Evolutionary conservation across 2,888 invertebrate species (phyloP).

Genomic region (Oscheius onirici): DNA sequence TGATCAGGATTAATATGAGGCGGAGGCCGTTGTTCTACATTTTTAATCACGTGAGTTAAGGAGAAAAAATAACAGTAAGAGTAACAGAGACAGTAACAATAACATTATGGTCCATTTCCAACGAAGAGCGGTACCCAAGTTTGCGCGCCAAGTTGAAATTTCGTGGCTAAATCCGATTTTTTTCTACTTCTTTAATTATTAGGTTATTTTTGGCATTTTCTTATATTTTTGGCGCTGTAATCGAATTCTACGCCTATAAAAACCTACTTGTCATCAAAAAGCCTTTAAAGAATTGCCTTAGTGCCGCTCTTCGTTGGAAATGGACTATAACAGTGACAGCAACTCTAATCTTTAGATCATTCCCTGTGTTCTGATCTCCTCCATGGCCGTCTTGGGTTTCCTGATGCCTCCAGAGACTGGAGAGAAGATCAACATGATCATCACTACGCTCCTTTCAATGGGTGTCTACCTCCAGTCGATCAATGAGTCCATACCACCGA

Average conservation of each 20-base stretch:
- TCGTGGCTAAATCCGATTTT: no score
- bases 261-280: no score
- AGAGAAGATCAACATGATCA: conserved; percentile 75
- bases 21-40: conserved; percentile 76
- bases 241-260: no score
- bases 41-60: conserved; percentile 71
- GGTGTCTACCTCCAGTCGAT: conserved; percentile 76
- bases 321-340: neutral
- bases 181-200: no score
- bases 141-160: no score
- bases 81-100: neutral
- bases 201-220: no score
- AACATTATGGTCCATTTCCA: no score
- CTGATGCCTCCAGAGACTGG: conserved; percentile 77
- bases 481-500: conserved; percentile 77
- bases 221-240: no score
- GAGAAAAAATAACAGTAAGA: neutral
- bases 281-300: no score
- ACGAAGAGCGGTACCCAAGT: no score
- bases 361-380: conserved; percentile 76
- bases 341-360: conserved; percentile 72
- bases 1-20: conserved; percentile 74
- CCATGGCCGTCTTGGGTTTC: conserved; percentile 76
- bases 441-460: conserved; percentile 76
- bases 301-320: no score